Evolutionary conservation across 2,113 vertebrate species (phyloP).

Genomic region (Platysteira castanea): DNA sequence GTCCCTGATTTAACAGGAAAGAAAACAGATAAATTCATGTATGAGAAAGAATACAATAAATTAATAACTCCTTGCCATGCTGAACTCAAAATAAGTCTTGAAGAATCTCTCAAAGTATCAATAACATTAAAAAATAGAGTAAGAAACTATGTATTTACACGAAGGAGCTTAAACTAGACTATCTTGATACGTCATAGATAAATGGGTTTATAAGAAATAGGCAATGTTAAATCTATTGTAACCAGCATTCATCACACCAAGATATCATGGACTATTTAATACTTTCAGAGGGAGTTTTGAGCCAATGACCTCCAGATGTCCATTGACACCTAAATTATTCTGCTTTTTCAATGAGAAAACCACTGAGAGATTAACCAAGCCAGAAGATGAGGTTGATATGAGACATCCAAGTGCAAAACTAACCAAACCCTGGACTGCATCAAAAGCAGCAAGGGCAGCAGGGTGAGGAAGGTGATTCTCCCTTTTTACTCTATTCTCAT

Average conservation of each 20-base stretch:
- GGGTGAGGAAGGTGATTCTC: not conserved
- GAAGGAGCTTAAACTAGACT: not conserved
- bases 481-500: not conserved
- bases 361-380: not conserved
- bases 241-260: not conserved
- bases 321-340: not conserved
- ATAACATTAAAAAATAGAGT: not conserved
- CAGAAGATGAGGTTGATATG: not conserved
- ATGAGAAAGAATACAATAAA: not conserved
- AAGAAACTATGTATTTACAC: not conserved
- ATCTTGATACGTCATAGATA: not conserved
- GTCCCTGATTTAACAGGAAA: not conserved
- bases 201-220: not conserved
- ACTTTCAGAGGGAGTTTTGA: not conserved
- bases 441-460: not conserved
- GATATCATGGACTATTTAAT: not conserved
- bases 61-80: not conserved
- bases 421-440: not conserved
- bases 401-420: not conserved
- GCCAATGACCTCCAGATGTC: not conserved
- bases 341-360: not conserved
- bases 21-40: not conserved
- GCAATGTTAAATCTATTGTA: not conserved
- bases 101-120: not conserved
- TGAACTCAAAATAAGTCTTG: not conserved